Percentiles rank a stretch among this genome's conserved stretches.
These are phyloP conservation scores for Alethe diademata DNA, from an alignment of 2,113 vertebrate species.

Conservation along the genomic window DNA sequence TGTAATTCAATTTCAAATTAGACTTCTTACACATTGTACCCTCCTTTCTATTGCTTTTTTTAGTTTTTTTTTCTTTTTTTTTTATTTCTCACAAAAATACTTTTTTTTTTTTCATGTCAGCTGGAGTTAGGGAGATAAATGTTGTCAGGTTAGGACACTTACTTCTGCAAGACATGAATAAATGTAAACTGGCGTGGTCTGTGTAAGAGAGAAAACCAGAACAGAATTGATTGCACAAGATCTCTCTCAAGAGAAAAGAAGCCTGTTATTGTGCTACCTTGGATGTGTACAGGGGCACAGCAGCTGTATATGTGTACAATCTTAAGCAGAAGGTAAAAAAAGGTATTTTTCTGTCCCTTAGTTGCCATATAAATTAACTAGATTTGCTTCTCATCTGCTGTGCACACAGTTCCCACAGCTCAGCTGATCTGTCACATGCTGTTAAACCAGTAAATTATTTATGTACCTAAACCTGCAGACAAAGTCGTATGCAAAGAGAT, in stretches of 20 bases:
- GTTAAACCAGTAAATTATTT: conserved; percentile 11
- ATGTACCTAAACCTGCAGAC: neutral
- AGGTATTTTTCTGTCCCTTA: neutral
- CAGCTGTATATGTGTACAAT: neutral
- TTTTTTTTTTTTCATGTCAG: neutral
- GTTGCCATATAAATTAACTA: neutral
- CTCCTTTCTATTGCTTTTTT: neutral
- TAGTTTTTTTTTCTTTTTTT: neutral
- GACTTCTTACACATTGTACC: neutral
- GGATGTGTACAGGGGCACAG: neutral
- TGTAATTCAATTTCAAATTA: neutral
- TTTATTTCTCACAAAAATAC: neutral
- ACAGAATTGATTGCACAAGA: neutral
- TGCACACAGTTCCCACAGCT: neutral
- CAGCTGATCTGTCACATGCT: neutral
- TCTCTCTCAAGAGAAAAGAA: neutral
- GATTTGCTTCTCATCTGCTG: neutral
- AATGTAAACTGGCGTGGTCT: neutral
- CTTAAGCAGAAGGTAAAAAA: neutral
- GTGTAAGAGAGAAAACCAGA: neutral
- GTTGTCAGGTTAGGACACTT: neutral
- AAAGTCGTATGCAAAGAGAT: neutral
- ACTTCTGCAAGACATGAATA: neutral
- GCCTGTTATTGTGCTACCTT: neutral
- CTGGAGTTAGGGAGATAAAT: neutral